Percentiles rank a stretch among this genome's conserved stretches.
Conservation (phyloP, 2,113 vertebrate species). For the Rhinogobius similis region DNA sequence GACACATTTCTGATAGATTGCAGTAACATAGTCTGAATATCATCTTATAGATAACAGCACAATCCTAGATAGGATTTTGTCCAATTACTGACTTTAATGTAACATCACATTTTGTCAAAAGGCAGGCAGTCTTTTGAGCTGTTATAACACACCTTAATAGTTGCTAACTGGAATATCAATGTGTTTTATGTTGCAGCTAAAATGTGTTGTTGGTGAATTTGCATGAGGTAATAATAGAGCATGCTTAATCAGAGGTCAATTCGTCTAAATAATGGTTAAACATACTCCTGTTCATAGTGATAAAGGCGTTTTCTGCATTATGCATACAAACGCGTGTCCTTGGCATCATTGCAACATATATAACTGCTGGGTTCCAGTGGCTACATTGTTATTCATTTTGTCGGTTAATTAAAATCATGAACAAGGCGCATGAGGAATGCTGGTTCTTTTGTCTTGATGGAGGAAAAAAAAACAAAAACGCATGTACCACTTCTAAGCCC, state of each 20-base stretch:
- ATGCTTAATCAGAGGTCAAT: neutral
- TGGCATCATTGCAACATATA: constrained; percentile 42
- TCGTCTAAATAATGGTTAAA: neutral
- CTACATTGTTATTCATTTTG: constrained; percentile 54
- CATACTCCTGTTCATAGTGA: constrained; percentile 27
- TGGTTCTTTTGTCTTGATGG: constrained; percentile 39
- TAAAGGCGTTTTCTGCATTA: constrained; percentile 47
- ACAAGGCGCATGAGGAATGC: constrained; percentile 31
- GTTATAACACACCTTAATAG: no score
- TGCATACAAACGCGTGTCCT: constrained; percentile 51
- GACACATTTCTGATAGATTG: no score
- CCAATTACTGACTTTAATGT: neutral
- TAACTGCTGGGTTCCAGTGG: constrained; percentile 24
- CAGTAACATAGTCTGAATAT: no score
- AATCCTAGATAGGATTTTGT: neutral
- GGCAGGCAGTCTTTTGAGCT: neutral
- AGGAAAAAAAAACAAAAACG: constrained; percentile 35
- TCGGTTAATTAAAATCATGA: constrained; percentile 55
- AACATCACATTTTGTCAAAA: neutral
- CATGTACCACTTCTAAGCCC: constrained; percentile 46
- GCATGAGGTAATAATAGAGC: no score
- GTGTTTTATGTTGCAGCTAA: no score
- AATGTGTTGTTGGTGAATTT: no score
- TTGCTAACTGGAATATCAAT: no score
- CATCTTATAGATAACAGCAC: no score